These are phyloP conservation scores for Stenotaenia linearis DNA, from an alignment of 2,888 invertebrate species.

Conservation along the genomic window DNA sequence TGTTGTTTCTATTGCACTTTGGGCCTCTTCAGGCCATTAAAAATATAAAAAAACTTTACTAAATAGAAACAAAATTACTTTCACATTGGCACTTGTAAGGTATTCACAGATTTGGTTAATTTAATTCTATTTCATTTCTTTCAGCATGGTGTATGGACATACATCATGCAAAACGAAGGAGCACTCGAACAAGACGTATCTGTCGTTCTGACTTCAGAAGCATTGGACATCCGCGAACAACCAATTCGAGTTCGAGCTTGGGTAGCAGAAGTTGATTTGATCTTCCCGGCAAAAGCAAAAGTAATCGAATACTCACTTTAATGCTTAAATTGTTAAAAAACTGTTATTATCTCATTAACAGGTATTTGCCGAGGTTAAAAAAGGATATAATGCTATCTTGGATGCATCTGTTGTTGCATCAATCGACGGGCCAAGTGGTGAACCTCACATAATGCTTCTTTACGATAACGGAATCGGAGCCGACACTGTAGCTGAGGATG, in stretches of 20 bases:
- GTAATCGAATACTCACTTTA: not conserved
- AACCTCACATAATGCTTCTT: slow-evolving; percentile 38
- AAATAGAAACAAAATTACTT: not conserved
- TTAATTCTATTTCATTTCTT: not conserved
- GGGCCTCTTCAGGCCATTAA: too few relatives aligned
- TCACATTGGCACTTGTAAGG: too few relatives aligned
- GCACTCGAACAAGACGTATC: slow-evolving; percentile 33
- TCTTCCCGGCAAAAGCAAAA: slow-evolving; percentile 39
- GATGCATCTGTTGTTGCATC: slow-evolving; percentile 39
- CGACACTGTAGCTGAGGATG: slow-evolving; percentile 44
- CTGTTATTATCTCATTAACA: not conserved
- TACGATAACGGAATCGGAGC: slow-evolving; percentile 42
- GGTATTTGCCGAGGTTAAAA: slow-evolving; percentile 40
- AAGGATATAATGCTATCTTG: slow-evolving; percentile 40
- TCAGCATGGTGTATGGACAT: slow-evolving; percentile 39
- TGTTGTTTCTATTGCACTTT: too few relatives aligned
- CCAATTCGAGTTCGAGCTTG: slow-evolving; percentile 39
- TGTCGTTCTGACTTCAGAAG: slow-evolving; percentile 38
- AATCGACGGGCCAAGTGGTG: slow-evolving; percentile 39
- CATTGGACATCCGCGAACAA: slow-evolving; percentile 38
- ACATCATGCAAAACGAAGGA: slow-evolving; percentile 34
- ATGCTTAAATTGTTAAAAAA: not conserved
- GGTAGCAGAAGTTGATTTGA: slow-evolving; percentile 39
- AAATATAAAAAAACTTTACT: too few relatives aligned
- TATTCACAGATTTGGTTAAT: too few relatives aligned